Percentiles rank a stretch among this genome's conserved stretches.
Conservation (phyloP, 1,140 invertebrate genomes). For the Piezodorus guildinii region DNA sequence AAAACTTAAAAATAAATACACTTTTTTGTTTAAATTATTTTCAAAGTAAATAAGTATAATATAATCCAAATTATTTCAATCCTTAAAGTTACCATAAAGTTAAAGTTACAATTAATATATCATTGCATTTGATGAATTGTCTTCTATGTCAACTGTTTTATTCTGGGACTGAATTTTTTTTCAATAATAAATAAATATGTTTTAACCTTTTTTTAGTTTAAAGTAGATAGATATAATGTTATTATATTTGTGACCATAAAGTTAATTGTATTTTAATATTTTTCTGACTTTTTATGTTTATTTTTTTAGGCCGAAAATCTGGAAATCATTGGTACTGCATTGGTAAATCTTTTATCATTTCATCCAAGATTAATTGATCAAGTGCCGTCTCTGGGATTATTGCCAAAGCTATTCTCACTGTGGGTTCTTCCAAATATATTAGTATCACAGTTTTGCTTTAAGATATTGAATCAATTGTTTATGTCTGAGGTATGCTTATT, state of each 20-base stretch:
- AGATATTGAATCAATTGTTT: constrained; percentile 75
- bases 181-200: no score
- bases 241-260: background rate
- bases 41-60: no score
- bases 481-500: constrained; percentile 54
- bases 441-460: constrained; percentile 62
- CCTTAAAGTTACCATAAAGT: no score
- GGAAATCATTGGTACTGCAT: constrained; percentile 70
- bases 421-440: constrained; percentile 14
- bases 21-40: no score
- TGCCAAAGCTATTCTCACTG: constrained; percentile 44
- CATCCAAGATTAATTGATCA: constrained; percentile 81
- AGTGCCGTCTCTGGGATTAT: constrained; percentile 85
- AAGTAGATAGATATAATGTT: no score
- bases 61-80: no score
- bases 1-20: no score
- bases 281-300: background rate
- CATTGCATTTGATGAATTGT: no score
- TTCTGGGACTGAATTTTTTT: no score
- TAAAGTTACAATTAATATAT: no score
- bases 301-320: constrained; percentile 59
- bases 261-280: background rate
- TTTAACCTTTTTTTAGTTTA: no score
- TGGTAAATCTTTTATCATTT: constrained; percentile 69
- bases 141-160: no score